Conservation (phyloP, 2,797 vertebrate genomes). For the Sitta carolinensis region DNA sequence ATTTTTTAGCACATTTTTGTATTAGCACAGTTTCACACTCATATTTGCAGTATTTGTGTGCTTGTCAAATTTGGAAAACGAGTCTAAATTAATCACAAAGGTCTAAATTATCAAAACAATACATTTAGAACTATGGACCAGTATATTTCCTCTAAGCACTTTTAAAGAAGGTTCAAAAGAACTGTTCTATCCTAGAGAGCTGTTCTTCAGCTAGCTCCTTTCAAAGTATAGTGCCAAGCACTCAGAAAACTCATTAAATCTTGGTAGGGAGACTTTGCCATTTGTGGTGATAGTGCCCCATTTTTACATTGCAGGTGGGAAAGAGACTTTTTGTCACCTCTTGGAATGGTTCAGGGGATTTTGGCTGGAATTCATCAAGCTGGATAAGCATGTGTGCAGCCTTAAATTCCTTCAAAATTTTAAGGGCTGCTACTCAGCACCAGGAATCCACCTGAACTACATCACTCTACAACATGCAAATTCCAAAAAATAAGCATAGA, state of each 20-base stretch:
- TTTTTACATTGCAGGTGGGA: not conserved
- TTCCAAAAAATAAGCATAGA: not conserved
- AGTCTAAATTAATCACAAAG: not conserved
- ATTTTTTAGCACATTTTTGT: not conserved
- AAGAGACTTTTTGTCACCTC: not conserved
- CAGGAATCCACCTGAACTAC: not conserved
- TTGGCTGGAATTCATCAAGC: not conserved
- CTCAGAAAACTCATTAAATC: not conserved
- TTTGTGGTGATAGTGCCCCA: not conserved
- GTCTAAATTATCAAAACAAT: not conserved
- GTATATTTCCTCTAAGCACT: not conserved
- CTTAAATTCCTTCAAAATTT: not conserved
- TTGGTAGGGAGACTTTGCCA: not conserved
- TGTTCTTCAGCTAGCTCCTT: not conserved
- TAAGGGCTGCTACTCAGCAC: not conserved
- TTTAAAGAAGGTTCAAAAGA: not conserved
- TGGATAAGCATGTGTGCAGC: not conserved
- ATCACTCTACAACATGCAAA: not conserved
- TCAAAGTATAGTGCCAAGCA: not conserved
- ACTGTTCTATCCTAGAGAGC: not conserved
- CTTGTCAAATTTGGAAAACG: not conserved
- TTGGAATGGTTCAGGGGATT: not conserved
- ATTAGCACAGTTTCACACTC: not conserved
- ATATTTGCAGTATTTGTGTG: not conserved
- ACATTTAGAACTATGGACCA: not conserved